A percentile compares a stretch with the other conserved stretches of the same genome.
Evolutionary conservation across 2,113 vertebrate species (phyloP).

Genomic region (Pelodiscus sinensis): DNA sequence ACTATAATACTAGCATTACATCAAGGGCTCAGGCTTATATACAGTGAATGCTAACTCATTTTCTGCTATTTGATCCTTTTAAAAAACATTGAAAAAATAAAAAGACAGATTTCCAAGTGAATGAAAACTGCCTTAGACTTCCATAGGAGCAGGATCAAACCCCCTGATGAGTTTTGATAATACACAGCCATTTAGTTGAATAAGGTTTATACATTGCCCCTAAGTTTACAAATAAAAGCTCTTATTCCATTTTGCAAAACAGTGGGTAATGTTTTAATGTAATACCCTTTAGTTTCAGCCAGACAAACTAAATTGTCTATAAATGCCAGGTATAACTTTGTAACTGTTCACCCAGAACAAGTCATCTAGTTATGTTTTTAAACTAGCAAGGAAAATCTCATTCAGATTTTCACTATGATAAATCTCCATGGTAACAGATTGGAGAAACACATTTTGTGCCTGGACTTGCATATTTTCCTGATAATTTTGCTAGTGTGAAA

Average conservation of each 20-base stretch:
- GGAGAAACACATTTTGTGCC: neutral
- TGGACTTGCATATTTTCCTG: neutral
- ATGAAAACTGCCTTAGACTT: neutral
- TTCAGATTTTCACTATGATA: neutral
- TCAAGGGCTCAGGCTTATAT: neutral
- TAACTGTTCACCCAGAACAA: neutral
- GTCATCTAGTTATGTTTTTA: neutral
- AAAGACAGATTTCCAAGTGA: neutral
- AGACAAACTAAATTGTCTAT: neutral
- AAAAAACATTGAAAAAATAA: neutral
- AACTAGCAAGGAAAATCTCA: neutral
- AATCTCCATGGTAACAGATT: neutral
- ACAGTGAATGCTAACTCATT: neutral
- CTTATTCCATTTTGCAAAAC: neutral
- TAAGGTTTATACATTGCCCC: neutral
- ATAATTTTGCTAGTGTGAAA: neutral
- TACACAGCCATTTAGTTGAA: neutral
- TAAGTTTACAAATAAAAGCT: neutral
- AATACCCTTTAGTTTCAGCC: neutral
- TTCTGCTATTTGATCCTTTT: neutral
- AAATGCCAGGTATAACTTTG: neutral
- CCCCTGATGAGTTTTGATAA: neutral
- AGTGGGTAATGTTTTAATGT: neutral
- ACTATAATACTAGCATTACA: neutral
- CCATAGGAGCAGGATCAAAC: neutral